A percentile compares a stretch with the other conserved stretches of the same genome.
Evolutionary conservation across 2,888 invertebrate genomes (phyloP).

Genomic region (Cheilosia soror): DNA sequence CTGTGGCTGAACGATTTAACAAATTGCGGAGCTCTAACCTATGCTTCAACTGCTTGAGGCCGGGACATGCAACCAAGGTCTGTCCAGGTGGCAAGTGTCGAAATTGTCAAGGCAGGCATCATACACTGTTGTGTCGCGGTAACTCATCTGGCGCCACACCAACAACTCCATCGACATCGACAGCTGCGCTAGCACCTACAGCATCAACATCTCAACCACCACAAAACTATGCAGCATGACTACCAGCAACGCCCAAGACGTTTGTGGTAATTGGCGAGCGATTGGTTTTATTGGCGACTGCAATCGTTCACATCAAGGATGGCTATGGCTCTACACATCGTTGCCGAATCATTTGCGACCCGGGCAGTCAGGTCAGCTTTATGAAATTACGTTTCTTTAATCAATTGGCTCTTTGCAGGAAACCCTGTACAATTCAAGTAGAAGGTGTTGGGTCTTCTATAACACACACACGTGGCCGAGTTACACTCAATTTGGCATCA

Average conservation of each 20-base stretch:
- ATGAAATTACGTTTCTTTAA: constrained; percentile 28
- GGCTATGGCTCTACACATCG: constrained; percentile 24
- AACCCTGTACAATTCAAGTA: constrained; percentile 17
- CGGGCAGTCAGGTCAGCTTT: constrained; percentile 36
- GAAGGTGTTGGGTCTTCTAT: constrained; percentile 8
- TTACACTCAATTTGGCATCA: not conserved
- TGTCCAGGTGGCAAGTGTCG: constrained; percentile 5
- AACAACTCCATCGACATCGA: constrained; percentile 4
- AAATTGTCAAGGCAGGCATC: constrained; percentile 19
- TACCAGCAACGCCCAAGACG: constrained; percentile 17
- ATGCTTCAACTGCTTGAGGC: constrained; percentile 33
- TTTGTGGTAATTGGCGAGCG: constrained; percentile 27
- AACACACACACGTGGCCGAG: not conserved
- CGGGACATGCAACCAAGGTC: constrained; percentile 3
- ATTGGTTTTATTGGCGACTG: constrained; percentile 26
- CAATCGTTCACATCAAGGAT: constrained; percentile 18
- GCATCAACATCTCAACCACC: constrained; percentile 2
- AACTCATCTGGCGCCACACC: not conserved
- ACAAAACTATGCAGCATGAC: constrained; percentile 7
- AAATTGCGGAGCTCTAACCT: constrained; percentile 27
- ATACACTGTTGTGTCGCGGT: constrained; percentile 10
- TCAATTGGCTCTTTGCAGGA: constrained; percentile 36
- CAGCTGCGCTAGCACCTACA: not conserved
- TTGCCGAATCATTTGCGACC: constrained; percentile 31
- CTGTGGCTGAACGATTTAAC: constrained; percentile 39